Evolutionary conservation across 2,113 vertebrate species (phyloP).

Genomic region (Zosterops borbonicus): DNA sequence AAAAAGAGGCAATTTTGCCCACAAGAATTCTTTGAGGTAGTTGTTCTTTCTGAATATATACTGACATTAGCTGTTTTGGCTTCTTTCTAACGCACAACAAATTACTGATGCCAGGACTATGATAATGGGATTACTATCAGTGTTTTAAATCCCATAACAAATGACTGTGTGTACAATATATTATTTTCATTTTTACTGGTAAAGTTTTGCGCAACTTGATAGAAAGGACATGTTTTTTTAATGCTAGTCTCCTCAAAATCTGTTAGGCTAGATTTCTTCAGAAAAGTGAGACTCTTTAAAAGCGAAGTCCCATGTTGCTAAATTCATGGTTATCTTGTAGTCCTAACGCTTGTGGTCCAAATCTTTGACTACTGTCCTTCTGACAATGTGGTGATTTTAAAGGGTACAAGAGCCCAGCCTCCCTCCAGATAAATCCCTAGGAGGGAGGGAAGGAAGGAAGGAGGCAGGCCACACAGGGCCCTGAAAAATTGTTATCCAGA

Average conservation of each 20-base stretch:
- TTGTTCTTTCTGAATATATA: not conserved
- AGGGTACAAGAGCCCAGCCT: not conserved
- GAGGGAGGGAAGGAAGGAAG: not conserved
- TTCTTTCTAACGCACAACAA: not conserved
- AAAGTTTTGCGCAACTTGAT: not conserved
- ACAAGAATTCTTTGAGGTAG: not conserved
- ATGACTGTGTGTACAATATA: not conserved
- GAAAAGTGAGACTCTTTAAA: not conserved
- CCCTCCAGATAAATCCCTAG: fast-evolving
- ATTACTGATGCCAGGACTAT: not conserved
- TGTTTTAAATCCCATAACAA: not conserved
- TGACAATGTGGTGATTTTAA: not conserved
- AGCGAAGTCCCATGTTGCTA: not conserved
- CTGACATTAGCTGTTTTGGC: not conserved
- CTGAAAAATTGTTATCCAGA: not conserved
- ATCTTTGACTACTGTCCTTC: not conserved
- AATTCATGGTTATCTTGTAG: not conserved
- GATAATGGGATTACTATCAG: not conserved
- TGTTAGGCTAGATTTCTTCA: not conserved
- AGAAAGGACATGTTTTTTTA: not conserved
- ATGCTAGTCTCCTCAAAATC: not conserved
- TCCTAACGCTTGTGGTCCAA: not conserved
- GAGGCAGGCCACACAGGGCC: not conserved
- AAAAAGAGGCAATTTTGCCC: not conserved
- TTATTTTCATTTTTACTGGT: not conserved